phyloP scores from a whole-genome alignment of 2,888 invertebrate genomes.

The Eristalis intricaria region DNA sequence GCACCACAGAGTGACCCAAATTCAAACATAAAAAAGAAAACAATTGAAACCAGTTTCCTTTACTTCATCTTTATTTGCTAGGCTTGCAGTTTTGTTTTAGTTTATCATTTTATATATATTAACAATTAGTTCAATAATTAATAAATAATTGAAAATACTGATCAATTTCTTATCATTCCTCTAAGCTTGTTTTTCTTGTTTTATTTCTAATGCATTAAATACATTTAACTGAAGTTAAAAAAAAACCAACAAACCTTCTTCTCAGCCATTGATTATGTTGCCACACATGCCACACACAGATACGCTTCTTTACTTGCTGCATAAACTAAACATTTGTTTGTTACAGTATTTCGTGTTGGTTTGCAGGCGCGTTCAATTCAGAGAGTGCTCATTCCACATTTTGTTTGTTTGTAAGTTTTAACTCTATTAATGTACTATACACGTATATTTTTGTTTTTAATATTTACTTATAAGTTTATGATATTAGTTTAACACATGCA shows the following conservation, averaged over 20 bases:
- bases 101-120: slow-evolving; percentile 52
- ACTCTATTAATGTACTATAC: slow-evolving; percentile 56
- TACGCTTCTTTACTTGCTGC: background rate
- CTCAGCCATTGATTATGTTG: background rate
- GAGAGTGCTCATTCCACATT: background rate
- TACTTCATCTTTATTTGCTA: slow-evolving; percentile 66
- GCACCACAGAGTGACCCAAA: background rate
- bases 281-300: background rate
- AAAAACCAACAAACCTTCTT: slow-evolving; percentile 28
- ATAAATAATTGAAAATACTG: slow-evolving; percentile 66
- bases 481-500: slow-evolving; percentile 58
- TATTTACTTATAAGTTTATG: slow-evolving; percentile 44
- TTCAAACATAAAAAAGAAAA: slow-evolving; percentile 14
- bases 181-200: slow-evolving; percentile 7
- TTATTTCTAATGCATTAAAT: slow-evolving; percentile 22
- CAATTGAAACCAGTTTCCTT: slow-evolving; percentile 18
- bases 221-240: slow-evolving; percentile 33
- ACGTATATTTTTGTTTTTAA: slow-evolving; percentile 31
- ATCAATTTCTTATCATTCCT: slow-evolving; percentile 44
- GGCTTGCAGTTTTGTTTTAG: slow-evolving; percentile 47
- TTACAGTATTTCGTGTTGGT: slow-evolving; percentile 14
- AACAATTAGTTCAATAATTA: slow-evolving; percentile 60
- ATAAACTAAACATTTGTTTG: background rate
- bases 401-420: slow-evolving; percentile 37
- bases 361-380: slow-evolving; percentile 8